phyloP scores from a whole-genome alignment of 2,888 invertebrate species.

The Phortica magna region DNA sequence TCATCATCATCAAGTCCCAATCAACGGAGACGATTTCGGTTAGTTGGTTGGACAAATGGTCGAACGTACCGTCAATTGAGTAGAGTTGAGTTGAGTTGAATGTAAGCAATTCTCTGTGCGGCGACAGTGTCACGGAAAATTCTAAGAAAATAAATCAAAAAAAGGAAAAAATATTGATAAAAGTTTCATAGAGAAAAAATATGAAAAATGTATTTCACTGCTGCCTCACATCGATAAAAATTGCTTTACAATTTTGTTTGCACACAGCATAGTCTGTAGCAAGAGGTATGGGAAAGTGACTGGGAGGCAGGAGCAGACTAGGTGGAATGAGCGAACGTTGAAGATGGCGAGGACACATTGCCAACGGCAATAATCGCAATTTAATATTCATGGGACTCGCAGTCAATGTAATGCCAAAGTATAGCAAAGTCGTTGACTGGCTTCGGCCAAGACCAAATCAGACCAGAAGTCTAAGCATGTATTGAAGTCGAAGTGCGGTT shows the following conservation, averaged over 20 bases:
- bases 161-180: constrained; percentile 4
- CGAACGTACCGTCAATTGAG: not conserved
- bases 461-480: constrained; percentile 25
- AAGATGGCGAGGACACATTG: constrained; percentile 49
- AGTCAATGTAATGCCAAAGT: constrained; percentile 68
- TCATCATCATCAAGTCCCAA: constrained; percentile 18
- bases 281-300: not conserved
- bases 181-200: constrained; percentile 3
- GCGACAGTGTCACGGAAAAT: not conserved
- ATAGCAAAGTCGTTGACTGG: constrained; percentile 44
- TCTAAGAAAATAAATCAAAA: not conserved
- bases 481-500: constrained; percentile 16
- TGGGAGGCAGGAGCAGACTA: not conserved
- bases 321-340: not conserved
- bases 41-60: not conserved
- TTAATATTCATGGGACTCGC: constrained; percentile 68
- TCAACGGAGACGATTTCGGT: not conserved
- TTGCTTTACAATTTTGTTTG: constrained; percentile 6
- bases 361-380: constrained; percentile 69
- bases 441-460: constrained; percentile 46
- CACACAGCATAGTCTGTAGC: not conserved
- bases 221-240: constrained; percentile 17
- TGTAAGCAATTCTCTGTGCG: constrained; percentile 11
- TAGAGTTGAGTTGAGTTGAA: not conserved
- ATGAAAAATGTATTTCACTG: constrained; percentile 16